These are phyloP conservation scores for Pogonocichla stellata DNA, from an alignment of 2,113 vertebrate genomes.

Conservation along the genomic window DNA sequence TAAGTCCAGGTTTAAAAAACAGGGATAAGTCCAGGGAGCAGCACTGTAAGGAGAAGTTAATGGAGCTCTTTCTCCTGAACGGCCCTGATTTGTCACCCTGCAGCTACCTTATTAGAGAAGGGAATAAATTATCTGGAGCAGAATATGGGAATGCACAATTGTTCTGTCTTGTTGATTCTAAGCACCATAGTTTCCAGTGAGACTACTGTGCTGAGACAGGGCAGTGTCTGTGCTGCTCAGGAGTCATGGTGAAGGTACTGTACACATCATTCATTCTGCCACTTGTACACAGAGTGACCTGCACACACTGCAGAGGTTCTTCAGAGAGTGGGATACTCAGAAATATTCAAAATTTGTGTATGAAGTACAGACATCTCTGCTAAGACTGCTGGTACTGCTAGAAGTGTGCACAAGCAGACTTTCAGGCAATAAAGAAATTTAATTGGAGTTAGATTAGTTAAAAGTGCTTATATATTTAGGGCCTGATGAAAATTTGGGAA, in stretches of 20 bases:
- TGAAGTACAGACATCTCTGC: background rate
- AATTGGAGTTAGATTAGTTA: background rate
- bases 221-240: background rate
- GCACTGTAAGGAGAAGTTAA: background rate
- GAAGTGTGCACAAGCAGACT: background rate
- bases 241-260: background rate
- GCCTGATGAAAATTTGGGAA: background rate
- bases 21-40: background rate
- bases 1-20: background rate
- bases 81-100: background rate
- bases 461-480: background rate
- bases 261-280: background rate
- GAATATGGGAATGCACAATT: background rate
- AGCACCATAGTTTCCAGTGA: background rate
- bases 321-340: background rate
- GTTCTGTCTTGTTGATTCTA: rapidly evolving
- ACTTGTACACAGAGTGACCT: background rate
- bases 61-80: background rate
- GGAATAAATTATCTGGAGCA: background rate
- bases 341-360: background rate
- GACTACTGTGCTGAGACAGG: background rate
- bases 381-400: background rate
- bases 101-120: background rate
- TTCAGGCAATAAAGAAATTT: background rate
- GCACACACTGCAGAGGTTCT: background rate